phyloP scores from a whole-genome alignment of 2,888 invertebrate genomes.

The Mystacides longicornis region DNA sequence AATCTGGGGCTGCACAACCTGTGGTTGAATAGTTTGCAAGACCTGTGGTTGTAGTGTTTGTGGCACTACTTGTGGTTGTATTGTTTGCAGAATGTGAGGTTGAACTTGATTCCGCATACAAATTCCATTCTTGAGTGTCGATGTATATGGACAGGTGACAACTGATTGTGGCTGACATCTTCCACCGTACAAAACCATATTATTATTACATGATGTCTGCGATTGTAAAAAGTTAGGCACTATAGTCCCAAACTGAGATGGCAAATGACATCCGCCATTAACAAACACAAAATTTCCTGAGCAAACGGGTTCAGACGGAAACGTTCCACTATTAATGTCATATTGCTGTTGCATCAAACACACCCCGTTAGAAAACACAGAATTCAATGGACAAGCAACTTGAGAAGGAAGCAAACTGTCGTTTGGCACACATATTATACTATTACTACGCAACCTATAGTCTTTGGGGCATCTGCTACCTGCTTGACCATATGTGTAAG shows the following conservation, averaged over 20 bases:
- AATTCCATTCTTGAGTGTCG: background rate
- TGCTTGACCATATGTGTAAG: background rate
- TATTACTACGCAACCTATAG: no score
- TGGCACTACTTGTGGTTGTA: background rate
- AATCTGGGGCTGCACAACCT: background rate
- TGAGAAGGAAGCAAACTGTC: background rate
- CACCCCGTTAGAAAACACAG: background rate
- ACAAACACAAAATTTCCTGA: no score
- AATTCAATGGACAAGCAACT: background rate
- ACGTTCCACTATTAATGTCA: background rate
- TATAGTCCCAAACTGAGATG: background rate
- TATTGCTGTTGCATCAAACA: background rate
- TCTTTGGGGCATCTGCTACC: background rate
- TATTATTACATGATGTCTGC: background rate
- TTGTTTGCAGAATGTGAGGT: background rate
- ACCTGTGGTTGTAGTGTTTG: background rate
- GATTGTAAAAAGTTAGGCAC: background rate
- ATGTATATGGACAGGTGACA: background rate
- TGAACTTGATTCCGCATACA: background rate
- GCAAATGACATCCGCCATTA: no score
- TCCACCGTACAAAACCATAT: conserved; percentile 1
- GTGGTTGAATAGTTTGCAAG: background rate
- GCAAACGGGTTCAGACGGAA: no score
- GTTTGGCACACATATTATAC: background rate
- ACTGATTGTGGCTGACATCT: background rate